Conservation (phyloP, 2,113 vertebrate genomes). For the Alectura lathami region DNA sequence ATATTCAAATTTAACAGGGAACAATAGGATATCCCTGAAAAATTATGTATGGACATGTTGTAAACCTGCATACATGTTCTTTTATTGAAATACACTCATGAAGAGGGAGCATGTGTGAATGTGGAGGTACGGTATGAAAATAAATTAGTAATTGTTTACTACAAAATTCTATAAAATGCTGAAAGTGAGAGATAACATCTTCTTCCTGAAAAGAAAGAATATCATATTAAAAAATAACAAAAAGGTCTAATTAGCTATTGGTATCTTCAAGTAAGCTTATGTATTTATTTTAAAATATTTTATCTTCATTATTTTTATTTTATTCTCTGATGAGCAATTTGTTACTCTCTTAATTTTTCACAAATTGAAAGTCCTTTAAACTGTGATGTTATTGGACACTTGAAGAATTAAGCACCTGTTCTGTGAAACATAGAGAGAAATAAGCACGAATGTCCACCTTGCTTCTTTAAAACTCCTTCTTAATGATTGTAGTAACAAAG, state of each 20-base stretch:
- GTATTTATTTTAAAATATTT: background rate
- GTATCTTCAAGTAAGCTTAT: background rate
- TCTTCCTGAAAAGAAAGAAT: no score
- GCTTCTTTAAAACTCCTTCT: background rate
- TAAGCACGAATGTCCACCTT: fast-evolving
- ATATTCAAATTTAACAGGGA: background rate
- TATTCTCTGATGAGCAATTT: background rate
- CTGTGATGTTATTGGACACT: background rate
- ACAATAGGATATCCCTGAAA: background rate
- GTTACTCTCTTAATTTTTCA: background rate
- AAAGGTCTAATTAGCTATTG: background rate
- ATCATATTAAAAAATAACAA: no score
- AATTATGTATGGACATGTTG: background rate
- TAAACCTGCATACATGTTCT: background rate
- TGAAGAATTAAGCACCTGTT: background rate
- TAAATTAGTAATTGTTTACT: background rate
- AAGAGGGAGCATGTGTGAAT: fast-evolving
- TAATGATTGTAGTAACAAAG: background rate
- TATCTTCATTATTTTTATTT: background rate
- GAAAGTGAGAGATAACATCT: background rate
- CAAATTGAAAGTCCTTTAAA: background rate
- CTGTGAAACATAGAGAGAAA: background rate
- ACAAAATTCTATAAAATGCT: background rate
- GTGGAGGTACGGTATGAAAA: background rate
- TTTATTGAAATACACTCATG: background rate